phyloP scores from a whole-genome alignment of 2,113 vertebrate genomes.

The Polypterus senegalus region DNA sequence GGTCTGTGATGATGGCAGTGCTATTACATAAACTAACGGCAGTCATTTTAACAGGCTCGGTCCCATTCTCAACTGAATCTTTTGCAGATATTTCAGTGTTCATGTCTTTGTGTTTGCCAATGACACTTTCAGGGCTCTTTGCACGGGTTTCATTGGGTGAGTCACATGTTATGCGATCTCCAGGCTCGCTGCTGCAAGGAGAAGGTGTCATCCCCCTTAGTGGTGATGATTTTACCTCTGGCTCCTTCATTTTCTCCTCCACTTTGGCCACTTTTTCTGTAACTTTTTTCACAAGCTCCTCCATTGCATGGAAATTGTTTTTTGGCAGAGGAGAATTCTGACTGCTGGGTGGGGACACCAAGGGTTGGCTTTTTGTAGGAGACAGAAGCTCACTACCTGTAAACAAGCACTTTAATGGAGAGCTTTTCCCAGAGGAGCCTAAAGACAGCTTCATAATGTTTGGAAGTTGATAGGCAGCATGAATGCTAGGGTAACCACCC shows the following conservation, averaged over 20 bases:
- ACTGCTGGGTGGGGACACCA: conserved; percentile 72
- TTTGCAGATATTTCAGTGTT: conserved; percentile 58
- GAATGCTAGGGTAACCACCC: conserved; percentile 96
- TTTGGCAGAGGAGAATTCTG: conserved; percentile 88
- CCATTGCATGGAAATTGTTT: conserved; percentile 96
- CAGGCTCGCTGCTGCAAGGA: conserved; percentile 75
- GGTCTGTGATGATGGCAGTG: conserved; percentile 93
- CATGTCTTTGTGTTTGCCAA: conserved; percentile 52
- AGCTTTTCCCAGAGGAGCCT: conserved; percentile 74
- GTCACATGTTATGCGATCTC: conserved; percentile 63
- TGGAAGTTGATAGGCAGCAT: conserved; percentile 93
- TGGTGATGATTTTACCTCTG: conserved; percentile 62
- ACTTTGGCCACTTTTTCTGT: conserved; percentile 94
- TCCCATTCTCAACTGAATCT: conserved; percentile 71
- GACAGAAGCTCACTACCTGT: conserved; percentile 69
- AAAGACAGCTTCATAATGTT: conserved; percentile 96
- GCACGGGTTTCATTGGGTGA: conserved; percentile 56
- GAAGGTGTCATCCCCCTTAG: conserved; percentile 72
- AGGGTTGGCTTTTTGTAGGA: conserved; percentile 70
- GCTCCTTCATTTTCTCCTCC: conserved; percentile 87
- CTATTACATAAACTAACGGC: conserved; percentile 64
- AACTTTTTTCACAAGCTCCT: conserved; percentile 93
- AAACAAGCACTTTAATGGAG: conserved; percentile 77
- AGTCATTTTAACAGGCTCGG: conserved; percentile 62
- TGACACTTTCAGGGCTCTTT: conserved; percentile 67